Percentiles rank a stretch among this genome's conserved stretches.
Evolutionary conservation across 2,113 vertebrate genomes (phyloP).

Genomic region (Miniopterus natalensis): DNA sequence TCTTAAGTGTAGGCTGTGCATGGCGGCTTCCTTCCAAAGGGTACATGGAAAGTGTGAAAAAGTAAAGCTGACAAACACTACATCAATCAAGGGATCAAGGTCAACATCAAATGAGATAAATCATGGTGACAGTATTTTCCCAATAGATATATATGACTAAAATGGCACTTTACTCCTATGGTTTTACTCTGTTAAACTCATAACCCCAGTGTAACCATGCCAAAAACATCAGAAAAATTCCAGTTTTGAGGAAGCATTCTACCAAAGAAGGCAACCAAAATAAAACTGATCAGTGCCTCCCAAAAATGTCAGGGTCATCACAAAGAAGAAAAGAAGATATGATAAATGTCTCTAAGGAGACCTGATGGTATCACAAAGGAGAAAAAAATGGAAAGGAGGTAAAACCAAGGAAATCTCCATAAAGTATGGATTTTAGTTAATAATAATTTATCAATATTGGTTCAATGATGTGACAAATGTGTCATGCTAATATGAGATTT

Average conservation of each 20-base stretch:
- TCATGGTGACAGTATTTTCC: not conserved
- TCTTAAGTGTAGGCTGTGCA: not conserved
- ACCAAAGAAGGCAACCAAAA: not conserved
- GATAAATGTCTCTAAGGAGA: not conserved
- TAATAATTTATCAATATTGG: not conserved
- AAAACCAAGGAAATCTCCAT: not conserved
- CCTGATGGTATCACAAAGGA: not conserved
- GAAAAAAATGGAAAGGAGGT: not conserved
- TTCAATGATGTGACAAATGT: not conserved
- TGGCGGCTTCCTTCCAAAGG: not conserved
- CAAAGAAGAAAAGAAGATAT: not conserved
- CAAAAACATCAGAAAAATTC: not conserved
- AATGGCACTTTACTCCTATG: not conserved
- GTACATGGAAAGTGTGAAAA: not conserved
- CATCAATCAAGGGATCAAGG: not conserved
- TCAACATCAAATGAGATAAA: not conserved
- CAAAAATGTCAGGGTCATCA: not conserved
- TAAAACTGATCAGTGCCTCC: not conserved
- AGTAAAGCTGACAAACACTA: not conserved
- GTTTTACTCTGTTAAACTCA: not conserved
- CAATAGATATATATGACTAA: not conserved
- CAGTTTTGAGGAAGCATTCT: not conserved
- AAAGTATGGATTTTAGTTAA: not conserved
- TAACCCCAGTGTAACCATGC: not conserved
- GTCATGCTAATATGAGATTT: not conserved